phyloP scores from a whole-genome alignment of 2,113 vertebrate species.

The Ochotona curzoniae region DNA sequence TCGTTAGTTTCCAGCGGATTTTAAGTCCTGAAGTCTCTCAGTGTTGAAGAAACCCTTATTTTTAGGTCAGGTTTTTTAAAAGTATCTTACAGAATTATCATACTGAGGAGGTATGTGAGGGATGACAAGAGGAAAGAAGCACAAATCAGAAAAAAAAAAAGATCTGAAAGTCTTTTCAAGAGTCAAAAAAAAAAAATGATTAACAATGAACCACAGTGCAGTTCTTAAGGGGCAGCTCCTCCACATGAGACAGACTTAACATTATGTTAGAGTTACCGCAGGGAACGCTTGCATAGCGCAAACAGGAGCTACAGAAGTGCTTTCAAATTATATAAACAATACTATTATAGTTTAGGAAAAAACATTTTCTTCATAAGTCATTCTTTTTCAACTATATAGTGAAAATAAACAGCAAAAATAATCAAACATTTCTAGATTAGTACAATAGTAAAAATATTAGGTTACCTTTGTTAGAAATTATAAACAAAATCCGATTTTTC shows the following conservation, averaged over 20 bases:
- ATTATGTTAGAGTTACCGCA: not conserved
- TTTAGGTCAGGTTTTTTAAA: slow-evolving; percentile 13
- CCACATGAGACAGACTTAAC: slow-evolving; percentile 34
- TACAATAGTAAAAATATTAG: slow-evolving; percentile 39
- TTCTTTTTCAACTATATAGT: slow-evolving; percentile 26
- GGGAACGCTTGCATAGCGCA: not conserved
- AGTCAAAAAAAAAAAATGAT: not conserved
- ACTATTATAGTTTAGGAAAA: not conserved
- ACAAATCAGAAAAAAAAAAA: slow-evolving; percentile 46
- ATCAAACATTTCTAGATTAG: slow-evolving; percentile 42
- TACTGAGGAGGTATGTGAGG: not conserved
- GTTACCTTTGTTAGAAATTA: slow-evolving; percentile 53
- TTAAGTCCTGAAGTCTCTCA: slow-evolving; percentile 35
- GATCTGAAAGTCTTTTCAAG: slow-evolving; percentile 31
- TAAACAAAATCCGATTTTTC: slow-evolving; percentile 28
- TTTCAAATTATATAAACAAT: not conserved
- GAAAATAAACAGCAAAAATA: slow-evolving; percentile 29
- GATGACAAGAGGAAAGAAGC: not conserved
- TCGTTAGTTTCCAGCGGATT: not conserved
- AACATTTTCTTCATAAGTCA: slow-evolving; percentile 46
- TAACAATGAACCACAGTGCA: slow-evolving; percentile 8
- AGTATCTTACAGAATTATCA: slow-evolving; percentile 31
- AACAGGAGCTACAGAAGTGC: not conserved
- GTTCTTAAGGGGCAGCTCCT: not conserved
- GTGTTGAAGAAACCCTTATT: slow-evolving; percentile 13